A percentile compares a stretch with the other conserved stretches of the same genome.
These are phyloP conservation scores for Oophaga pumilio DNA, from an alignment of 2,113 vertebrate species.

Conservation along the genomic window DNA sequence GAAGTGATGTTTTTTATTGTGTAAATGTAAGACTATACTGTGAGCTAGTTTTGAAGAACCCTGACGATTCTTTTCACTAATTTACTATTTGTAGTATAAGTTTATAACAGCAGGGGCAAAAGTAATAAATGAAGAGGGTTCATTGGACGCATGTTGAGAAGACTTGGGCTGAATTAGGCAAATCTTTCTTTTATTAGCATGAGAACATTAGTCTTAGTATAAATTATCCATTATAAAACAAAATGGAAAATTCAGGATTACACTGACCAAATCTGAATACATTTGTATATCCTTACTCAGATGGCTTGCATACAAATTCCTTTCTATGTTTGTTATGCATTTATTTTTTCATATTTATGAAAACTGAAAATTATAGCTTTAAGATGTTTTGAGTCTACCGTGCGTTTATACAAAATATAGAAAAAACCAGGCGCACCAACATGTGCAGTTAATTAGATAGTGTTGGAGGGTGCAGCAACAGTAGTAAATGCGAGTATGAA, in stretches of 20 bases:
- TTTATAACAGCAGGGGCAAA: slow-evolving; percentile 46
- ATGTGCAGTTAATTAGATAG: too few species aligned
- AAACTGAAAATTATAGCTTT: not conserved
- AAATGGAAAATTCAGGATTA: not conserved
- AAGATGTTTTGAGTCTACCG: not conserved
- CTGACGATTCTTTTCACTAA: not conserved
- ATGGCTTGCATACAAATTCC: not conserved
- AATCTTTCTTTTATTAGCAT: slow-evolving; percentile 50
- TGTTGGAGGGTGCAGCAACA: too few species aligned
- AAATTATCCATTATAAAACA: slow-evolving; percentile 28
- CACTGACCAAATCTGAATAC: not conserved
- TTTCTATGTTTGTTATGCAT: not conserved
- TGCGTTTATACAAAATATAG: too few species aligned
- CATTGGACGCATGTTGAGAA: slow-evolving; percentile 30
- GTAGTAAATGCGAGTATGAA: too few species aligned
- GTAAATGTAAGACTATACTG: too few species aligned
- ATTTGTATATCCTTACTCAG: not conserved
- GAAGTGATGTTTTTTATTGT: too few species aligned
- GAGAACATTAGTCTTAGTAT: slow-evolving; percentile 36
- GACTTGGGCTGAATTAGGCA: slow-evolving; percentile 13
- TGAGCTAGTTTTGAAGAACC: slow-evolving; percentile 7
- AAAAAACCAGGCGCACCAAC: too few species aligned
- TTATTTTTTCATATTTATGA: not conserved
- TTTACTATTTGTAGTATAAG: slow-evolving; percentile 32
- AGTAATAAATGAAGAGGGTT: slow-evolving; percentile 18